phyloP scores from a whole-genome alignment of 2,113 vertebrate genomes.

The Turnix velox region DNA sequence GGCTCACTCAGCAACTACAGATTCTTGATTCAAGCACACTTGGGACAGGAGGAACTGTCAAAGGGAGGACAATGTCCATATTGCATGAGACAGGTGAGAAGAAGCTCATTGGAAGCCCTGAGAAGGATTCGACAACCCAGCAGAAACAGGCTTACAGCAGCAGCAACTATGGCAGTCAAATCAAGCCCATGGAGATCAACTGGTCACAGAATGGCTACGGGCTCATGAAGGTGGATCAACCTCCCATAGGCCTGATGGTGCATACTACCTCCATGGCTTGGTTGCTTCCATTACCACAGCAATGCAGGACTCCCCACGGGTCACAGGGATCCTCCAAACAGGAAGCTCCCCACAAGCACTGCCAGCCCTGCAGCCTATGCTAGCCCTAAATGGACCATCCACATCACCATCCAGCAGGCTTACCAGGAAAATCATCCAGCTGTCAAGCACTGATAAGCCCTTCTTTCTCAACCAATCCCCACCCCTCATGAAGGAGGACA shows the following conservation, averaged over 20 bases:
- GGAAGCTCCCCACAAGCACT: too few relatives aligned
- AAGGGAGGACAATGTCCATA: neutral
- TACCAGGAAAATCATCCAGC: too few relatives aligned
- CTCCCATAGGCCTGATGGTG: neutral
- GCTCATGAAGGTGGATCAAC: neutral
- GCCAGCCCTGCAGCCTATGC: too few relatives aligned
- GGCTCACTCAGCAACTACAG: neutral
- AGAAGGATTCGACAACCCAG: neutral
- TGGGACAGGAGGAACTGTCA: neutral
- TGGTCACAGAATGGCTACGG: neutral
- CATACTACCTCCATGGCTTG: neutral
- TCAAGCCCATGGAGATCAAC: neutral
- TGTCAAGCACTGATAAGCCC: too few relatives aligned
- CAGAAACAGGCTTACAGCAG: neutral
- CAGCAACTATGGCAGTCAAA: neutral
- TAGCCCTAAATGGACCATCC: too few relatives aligned
- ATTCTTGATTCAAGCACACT: neutral
- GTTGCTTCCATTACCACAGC: neutral
- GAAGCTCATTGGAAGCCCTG: neutral
- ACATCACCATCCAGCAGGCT: too few relatives aligned
- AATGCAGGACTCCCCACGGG: neutral
- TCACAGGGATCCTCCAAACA: neutral
- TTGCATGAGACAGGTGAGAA: neutral
- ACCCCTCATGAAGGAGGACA: too few relatives aligned
- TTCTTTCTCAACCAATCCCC: too few relatives aligned